Percentiles rank a stretch among this genome's conserved stretches.
Evolutionary conservation across 2,113 vertebrate species (phyloP).

Genomic region (Strigops habroptila): DNA sequence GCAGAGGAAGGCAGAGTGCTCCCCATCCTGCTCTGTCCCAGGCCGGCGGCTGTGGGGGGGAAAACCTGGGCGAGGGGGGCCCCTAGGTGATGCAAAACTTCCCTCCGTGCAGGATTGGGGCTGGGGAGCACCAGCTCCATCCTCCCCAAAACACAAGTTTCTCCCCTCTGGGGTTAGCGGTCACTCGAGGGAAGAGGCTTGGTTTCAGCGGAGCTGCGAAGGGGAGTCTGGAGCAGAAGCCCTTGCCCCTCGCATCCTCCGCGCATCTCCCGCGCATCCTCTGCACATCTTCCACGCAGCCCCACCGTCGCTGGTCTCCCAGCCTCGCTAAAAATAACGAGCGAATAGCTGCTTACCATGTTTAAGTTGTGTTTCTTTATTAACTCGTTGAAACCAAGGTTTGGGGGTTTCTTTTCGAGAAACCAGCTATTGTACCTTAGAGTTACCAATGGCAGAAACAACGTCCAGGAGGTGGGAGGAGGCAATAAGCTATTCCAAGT

Average conservation of each 20-base stretch:
- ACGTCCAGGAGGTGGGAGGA: neutral
- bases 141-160: neutral
- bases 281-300: neutral
- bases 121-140: neutral
- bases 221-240: neutral
- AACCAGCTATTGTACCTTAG: neutral
- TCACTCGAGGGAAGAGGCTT: neutral
- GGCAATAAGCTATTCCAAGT: neutral
- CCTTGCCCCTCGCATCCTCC: neutral
- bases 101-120: neutral
- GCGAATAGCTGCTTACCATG: neutral
- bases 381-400: neutral
- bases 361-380: neutral
- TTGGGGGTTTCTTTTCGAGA: neutral
- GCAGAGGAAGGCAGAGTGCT: neutral
- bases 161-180: neutral
- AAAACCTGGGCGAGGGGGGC: neutral
- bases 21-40: too few species aligned
- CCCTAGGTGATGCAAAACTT: neutral
- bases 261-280: neutral
- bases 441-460: neutral
- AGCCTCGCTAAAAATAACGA: neutral
- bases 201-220: neutral
- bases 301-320: neutral
- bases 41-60: neutral